phyloP scores from a whole-genome alignment of 2,888 invertebrate genomes.

The Dioctria rufipes region DNA sequence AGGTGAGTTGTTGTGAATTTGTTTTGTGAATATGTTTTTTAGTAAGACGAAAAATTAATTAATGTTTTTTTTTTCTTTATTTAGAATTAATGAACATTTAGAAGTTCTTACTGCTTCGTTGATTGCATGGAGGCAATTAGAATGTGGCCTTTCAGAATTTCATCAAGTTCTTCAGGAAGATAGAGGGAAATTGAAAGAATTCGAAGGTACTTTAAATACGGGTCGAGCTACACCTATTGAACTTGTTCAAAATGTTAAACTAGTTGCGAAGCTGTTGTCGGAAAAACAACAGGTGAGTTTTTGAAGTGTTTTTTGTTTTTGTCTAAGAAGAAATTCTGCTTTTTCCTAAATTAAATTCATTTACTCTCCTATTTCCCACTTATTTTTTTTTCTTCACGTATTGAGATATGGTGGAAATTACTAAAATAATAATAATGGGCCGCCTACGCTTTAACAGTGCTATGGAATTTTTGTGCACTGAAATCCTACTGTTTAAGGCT shows the following conservation, averaged over 20 bases:
- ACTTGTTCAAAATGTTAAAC: conserved; percentile 70
- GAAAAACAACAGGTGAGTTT: conserved; percentile 70
- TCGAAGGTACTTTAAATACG: conserved; percentile 70
- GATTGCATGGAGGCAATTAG: conserved; percentile 83
- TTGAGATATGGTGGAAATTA: too few relatives aligned
- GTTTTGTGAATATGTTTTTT: not conserved
- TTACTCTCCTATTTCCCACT: too few relatives aligned
- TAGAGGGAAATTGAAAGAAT: conserved; percentile 70
- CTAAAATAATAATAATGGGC: too few relatives aligned
- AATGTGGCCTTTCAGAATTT: conserved; percentile 82
- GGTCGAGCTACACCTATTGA: conserved; percentile 69
- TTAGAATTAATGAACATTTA: conserved; percentile 81
- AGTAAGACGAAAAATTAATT: not conserved
- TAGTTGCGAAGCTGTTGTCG: conserved; percentile 70
- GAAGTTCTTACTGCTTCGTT: conserved; percentile 81
- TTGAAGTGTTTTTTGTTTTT: too few relatives aligned
- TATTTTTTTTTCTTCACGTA: too few relatives aligned
- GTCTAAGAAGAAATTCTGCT: not conserved
- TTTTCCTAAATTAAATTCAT: too few relatives aligned
- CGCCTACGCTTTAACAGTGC: too few relatives aligned
- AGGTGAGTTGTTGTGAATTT: conserved; percentile 72
- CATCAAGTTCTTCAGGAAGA: conserved; percentile 84
- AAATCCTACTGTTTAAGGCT: too few relatives aligned
- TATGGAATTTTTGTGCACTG: too few relatives aligned
- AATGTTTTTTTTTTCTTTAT: conserved; percentile 63